A percentile compares a stretch with the other conserved stretches of the same genome.
phyloP scores from a whole-genome alignment of 2,113 vertebrate species.

The Cercocebus atys region DNA sequence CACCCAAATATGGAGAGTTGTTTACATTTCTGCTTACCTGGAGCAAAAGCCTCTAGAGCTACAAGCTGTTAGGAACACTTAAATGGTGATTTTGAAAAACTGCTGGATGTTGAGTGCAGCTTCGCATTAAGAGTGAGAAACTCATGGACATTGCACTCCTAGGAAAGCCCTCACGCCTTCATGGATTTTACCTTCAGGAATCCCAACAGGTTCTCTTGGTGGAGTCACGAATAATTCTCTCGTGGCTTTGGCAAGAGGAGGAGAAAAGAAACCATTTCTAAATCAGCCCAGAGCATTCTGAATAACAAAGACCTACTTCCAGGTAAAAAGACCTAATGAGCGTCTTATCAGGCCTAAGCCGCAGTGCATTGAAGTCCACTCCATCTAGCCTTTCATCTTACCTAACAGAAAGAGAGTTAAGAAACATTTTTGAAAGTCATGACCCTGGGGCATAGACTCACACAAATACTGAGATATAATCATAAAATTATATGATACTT shows the following conservation, averaged over 20 bases:
- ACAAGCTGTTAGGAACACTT: neutral
- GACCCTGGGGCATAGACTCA: neutral
- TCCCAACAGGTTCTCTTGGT: neutral
- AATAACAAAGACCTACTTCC: neutral
- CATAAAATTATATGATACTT: neutral
- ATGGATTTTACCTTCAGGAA: neutral
- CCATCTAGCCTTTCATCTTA: neutral
- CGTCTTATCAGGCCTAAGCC: rapidly evolving
- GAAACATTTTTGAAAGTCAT: neutral
- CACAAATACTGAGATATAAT: neutral
- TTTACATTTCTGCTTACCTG: neutral
- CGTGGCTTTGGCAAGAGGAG: neutral
- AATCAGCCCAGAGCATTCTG: neutral
- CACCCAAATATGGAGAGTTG: neutral
- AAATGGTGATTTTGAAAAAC: neutral
- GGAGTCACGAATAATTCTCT: neutral
- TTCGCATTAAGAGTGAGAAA: neutral
- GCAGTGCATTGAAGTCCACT: neutral
- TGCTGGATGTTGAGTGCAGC: neutral
- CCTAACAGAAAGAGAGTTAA: neutral
- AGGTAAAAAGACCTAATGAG: neutral
- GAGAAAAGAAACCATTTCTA: neutral
- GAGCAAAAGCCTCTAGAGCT: neutral
- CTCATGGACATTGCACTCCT: neutral
- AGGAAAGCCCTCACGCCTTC: rapidly evolving